These are phyloP conservation scores for Chionoecetes opilio DNA, from an alignment of 1,140 invertebrate genomes.

Conservation along the genomic window DNA sequence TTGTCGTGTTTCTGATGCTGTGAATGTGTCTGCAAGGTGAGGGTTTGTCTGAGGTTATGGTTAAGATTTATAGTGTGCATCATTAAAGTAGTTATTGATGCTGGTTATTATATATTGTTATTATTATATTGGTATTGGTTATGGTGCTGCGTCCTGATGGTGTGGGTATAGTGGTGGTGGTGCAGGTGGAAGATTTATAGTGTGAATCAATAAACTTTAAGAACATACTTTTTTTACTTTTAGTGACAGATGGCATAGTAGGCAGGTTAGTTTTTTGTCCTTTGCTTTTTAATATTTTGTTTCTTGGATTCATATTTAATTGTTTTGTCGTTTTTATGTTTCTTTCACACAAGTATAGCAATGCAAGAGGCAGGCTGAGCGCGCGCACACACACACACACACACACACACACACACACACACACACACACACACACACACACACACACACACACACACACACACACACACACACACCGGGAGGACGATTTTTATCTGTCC, in stretches of 20 bases:
- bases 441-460: slow-evolving; percentile 30
- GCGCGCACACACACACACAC: not conserved
- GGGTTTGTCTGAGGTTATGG: not conserved
- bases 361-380: not conserved
- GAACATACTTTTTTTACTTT: too few relatives aligned
- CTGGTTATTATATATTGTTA: too few relatives aligned
- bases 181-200: not conserved
- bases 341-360: slow-evolving; percentile 9
- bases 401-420: not conserved
- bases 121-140: too few relatives aligned
- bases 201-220: not conserved
- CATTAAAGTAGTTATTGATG: too few relatives aligned
- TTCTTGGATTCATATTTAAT: too few relatives aligned
- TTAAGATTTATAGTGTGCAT: too few relatives aligned
- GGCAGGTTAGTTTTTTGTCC: not conserved
- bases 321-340: not conserved
- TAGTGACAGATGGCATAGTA: not conserved
- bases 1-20: not conserved
- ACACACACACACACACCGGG: too few relatives aligned
- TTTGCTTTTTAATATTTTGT: not conserved
- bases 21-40: not conserved
- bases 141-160: not conserved
- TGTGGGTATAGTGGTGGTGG: not conserved
- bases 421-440: slow-evolving; percentile 40
- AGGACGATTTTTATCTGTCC: slow-evolving; percentile 18